A percentile compares a stretch with the other conserved stretches of the same genome.
Evolutionary conservation across 2,888 invertebrate species (phyloP).

Genomic region (Rhopalosiphum nymphaeae): DNA sequence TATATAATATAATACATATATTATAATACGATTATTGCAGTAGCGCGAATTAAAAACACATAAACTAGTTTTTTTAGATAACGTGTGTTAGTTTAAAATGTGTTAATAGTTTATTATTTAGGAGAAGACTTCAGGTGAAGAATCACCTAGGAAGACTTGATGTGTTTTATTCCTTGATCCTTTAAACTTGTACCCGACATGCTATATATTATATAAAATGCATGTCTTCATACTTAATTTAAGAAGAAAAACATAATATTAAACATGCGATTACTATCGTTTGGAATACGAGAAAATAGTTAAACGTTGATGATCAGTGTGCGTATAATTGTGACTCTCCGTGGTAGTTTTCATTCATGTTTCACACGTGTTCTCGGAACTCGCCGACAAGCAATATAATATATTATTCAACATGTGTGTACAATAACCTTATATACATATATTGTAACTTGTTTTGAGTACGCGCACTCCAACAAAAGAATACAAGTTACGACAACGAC

Average conservation of each 20-base stretch:
- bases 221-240: not conserved
- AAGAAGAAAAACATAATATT: not conserved
- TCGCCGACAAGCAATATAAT: slow-evolving; percentile 29
- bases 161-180: not conserved
- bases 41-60: not conserved
- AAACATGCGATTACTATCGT: not conserved
- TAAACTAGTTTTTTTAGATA: not conserved
- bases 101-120: not conserved
- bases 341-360: slow-evolving; percentile 60
- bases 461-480: slow-evolving; percentile 27
- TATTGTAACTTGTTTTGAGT: slow-evolving; percentile 54
- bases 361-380: slow-evolving; percentile 55
- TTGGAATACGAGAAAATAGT: not conserved
- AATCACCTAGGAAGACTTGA: not conserved
- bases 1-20: not conserved
- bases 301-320: slow-evolving; percentile 30
- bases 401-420: slow-evolving; percentile 52
- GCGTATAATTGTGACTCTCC: not conserved
- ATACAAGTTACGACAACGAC: slow-evolving; percentile 21
- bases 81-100: not conserved
- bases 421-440: slow-evolving; percentile 13
- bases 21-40: not conserved
- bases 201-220: not conserved
- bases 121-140: too few relatives aligned
- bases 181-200: not conserved